phyloP scores from a whole-genome alignment of 2,113 vertebrate species.

The Azemiops feae region DNA sequence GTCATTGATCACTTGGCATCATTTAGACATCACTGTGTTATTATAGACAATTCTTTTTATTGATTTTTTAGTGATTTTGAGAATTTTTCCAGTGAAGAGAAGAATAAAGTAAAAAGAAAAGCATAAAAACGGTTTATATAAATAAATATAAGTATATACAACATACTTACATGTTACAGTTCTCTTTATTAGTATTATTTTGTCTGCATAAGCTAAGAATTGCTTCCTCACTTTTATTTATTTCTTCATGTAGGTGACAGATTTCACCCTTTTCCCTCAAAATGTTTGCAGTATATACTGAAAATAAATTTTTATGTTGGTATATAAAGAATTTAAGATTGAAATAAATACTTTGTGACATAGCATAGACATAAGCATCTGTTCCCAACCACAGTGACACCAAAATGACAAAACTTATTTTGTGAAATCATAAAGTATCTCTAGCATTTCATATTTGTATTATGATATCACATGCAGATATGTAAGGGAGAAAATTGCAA shows the following conservation, averaged over 20 bases:
- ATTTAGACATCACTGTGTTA: neutral
- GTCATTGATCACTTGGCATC: neutral
- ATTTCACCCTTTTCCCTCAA: constrained; percentile 58
- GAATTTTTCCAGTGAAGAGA: neutral
- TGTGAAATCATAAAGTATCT: neutral
- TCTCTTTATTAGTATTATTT: constrained; percentile 61
- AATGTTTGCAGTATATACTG: constrained; percentile 63
- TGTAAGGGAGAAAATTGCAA: neutral
- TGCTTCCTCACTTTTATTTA: constrained; percentile 63
- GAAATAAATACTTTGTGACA: neutral
- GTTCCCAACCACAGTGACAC: neutral
- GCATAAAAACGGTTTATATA: neutral
- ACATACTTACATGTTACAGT: constrained; percentile 65
- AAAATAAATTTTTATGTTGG: constrained; percentile 45
- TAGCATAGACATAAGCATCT: neutral
- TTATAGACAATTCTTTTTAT: neutral
- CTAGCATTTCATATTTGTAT: neutral
- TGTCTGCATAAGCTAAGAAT: constrained; percentile 66
- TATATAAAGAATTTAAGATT: neutral
- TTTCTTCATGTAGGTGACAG: constrained; percentile 60
- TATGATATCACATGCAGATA: neutral
- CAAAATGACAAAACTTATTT: neutral
- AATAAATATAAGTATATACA: neutral
- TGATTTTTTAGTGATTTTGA: neutral
- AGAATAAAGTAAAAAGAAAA: neutral